These are phyloP conservation scores for Clupea harengus DNA, from an alignment of 2,113 vertebrate genomes.

Conservation along the genomic window DNA sequence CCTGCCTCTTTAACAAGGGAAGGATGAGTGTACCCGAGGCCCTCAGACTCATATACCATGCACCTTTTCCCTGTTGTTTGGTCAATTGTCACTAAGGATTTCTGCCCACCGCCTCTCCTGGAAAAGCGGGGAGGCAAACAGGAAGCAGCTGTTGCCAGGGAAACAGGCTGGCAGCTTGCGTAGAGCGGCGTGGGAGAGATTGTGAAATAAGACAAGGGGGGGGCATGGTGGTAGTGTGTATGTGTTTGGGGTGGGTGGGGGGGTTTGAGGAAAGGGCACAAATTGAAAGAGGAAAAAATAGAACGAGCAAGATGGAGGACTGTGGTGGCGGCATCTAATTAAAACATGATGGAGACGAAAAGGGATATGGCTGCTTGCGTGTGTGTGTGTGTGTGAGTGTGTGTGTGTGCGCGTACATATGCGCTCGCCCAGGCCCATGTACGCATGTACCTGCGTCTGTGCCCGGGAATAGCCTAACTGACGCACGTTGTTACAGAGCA, in stretches of 20 bases:
- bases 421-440: conserved; percentile 24
- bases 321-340: conserved; percentile 65
- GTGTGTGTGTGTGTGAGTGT: conserved; percentile 40
- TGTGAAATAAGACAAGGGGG: conserved; percentile 53
- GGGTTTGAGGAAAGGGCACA: conserved; percentile 45
- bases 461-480: conserved; percentile 71
- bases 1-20: background rate
- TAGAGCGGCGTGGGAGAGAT: conserved; percentile 54
- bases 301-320: conserved; percentile 40
- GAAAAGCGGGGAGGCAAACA: conserved; percentile 69
- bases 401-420: conserved; percentile 40
- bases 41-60: background rate
- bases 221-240: background rate
- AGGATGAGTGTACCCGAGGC: background rate
- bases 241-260: conserved; percentile 28
- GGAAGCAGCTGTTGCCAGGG: conserved; percentile 77
- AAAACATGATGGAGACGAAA: conserved; percentile 58
- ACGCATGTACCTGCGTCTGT: conserved; percentile 66
- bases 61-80: conserved; percentile 24
- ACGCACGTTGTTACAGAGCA: conserved; percentile 71
- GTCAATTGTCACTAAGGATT: conserved; percentile 13
- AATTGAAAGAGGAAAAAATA: conserved; percentile 35
- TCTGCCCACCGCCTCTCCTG: conserved; percentile 45
- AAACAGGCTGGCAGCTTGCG: conserved; percentile 64
- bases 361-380: conserved; percentile 51